phyloP scores from a whole-genome alignment of 2,113 vertebrate species.

The Tretioscincus oriximinensis region DNA sequence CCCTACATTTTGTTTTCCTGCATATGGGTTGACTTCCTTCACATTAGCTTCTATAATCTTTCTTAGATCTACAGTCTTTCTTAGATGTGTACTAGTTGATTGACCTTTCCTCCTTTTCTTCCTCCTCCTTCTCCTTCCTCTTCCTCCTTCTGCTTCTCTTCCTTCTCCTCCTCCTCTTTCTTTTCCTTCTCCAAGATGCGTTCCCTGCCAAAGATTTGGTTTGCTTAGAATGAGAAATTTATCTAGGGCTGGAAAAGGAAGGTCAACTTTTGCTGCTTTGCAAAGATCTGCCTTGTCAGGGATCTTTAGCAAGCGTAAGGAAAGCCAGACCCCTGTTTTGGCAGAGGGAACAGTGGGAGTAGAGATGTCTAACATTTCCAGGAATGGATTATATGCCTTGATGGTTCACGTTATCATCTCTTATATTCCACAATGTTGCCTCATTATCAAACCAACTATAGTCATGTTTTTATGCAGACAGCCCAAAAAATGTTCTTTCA shows the following conservation, averaged over 20 bases:
- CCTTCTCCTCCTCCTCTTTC: neutral
- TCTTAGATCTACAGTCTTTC: no score
- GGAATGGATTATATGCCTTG: neutral
- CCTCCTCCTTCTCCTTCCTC: no score
- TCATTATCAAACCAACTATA: neutral
- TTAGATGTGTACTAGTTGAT: no score
- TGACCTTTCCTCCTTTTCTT: no score
- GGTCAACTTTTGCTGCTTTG: neutral
- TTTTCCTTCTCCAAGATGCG: neutral
- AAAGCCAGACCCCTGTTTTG: constrained; percentile 5
- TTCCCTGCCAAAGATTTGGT: constrained; percentile 35
- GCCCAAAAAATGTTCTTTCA: neutral
- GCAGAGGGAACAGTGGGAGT: neutral
- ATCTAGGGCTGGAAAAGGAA: neutral
- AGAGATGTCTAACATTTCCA: neutral
- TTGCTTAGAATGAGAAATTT: constrained; percentile 27
- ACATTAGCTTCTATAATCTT: no score
- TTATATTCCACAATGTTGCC: neutral
- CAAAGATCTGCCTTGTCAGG: neutral
- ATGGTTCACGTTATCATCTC: neutral
- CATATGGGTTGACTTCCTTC: no score
- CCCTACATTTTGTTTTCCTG: no score
- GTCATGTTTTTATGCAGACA: constrained; percentile 12
- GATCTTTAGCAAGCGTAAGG: constrained; percentile 2
- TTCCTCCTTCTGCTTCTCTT: neutral